phyloP scores from a whole-genome alignment of 1,140 invertebrate genomes.

The Atta cephalotes region DNA sequence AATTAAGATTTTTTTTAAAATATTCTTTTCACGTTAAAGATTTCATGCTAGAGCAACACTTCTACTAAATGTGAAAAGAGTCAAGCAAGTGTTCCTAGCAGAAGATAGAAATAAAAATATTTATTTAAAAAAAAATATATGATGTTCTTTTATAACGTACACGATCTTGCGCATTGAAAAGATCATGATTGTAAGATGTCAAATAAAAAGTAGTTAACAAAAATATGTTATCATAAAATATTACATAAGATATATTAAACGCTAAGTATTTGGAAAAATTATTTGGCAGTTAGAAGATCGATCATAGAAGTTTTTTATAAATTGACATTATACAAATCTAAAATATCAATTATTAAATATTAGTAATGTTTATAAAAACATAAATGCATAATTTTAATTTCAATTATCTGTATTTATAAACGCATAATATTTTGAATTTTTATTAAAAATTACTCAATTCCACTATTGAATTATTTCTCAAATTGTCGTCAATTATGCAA shows the following conservation, averaged over 20 bases:
- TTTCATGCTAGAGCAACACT: too few relatives aligned
- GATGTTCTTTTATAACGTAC: background rate
- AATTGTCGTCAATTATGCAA: background rate
- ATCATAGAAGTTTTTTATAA: background rate
- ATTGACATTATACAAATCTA: background rate
- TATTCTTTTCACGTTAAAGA: background rate
- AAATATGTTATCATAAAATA: background rate
- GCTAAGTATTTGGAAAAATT: background rate
- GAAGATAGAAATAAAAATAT: conserved; percentile 1
- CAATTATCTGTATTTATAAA: background rate
- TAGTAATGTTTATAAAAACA: background rate
- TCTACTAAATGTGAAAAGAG: background rate
- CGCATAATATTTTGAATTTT: background rate
- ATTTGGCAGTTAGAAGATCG: background rate
- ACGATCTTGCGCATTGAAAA: background rate
- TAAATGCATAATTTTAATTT: background rate
- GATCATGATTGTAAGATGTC: background rate
- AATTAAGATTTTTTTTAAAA: background rate
- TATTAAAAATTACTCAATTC: background rate
- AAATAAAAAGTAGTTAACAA: background rate
- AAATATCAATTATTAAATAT: background rate
- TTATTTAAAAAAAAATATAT: background rate
- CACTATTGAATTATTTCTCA: background rate
- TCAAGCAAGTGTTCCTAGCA: background rate
- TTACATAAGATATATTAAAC: background rate